phyloP scores from a whole-genome alignment of 2,797 vertebrate genomes.

The Nannoperca australis region DNA sequence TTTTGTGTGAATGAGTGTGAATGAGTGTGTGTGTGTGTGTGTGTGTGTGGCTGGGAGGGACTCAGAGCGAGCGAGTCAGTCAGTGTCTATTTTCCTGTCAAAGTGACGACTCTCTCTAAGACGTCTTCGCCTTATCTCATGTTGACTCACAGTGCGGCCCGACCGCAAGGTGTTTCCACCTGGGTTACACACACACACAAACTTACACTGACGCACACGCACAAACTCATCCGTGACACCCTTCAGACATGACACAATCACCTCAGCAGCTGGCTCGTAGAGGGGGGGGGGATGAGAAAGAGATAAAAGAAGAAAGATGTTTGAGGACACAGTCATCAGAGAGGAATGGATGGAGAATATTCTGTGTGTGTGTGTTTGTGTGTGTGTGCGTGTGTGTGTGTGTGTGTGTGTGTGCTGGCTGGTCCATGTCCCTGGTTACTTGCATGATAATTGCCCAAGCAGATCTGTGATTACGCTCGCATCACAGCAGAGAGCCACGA shows the following conservation, averaged over 20 bases:
- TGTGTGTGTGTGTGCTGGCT: background rate
- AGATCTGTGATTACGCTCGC: slow-evolving; percentile 56
- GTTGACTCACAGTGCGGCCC: slow-evolving; percentile 55
- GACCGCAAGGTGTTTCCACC: slow-evolving; percentile 42
- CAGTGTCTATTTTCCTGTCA: slow-evolving; percentile 41
- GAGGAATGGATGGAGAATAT: slow-evolving; percentile 32
- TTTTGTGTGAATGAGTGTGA: background rate
- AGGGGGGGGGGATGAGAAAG: slow-evolving; percentile 35
- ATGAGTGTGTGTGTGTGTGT: background rate
- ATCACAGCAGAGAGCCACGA: slow-evolving; percentile 38
- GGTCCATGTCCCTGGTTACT: slow-evolving; percentile 34
- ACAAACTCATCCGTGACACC: slow-evolving; percentile 3
- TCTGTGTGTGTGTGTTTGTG: slow-evolving; percentile 1
- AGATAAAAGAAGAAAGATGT: slow-evolving; percentile 46
- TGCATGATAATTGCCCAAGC: slow-evolving; percentile 60
- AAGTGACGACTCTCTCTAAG: slow-evolving; percentile 46
- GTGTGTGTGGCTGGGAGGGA: slow-evolving; percentile 5
- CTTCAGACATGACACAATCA: slow-evolving; percentile 60
- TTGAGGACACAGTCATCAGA: slow-evolving; percentile 48
- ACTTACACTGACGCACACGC: background rate
- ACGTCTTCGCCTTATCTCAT: slow-evolving; percentile 49
- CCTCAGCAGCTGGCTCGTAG: slow-evolving; percentile 44
- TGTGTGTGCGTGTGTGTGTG: background rate
- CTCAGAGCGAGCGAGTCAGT: slow-evolving; percentile 33
- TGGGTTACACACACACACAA: slow-evolving; percentile 40